Evolutionary conservation across 2,797 vertebrate genomes (phyloP).

Genomic region (Oceanodroma leucorhoa): DNA sequence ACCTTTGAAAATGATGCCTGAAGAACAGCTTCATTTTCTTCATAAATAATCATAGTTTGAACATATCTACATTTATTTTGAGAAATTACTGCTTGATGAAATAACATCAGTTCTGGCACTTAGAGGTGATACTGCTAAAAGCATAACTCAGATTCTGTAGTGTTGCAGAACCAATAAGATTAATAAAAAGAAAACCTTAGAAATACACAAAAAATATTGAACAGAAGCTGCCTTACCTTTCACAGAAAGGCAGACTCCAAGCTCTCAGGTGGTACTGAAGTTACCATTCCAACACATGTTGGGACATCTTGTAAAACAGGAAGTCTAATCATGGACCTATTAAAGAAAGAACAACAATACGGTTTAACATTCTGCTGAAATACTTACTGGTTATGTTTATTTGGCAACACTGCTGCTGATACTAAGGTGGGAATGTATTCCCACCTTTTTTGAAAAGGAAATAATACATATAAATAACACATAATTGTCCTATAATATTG

Average conservation of each 20-base stretch:
- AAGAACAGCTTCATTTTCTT: slow-evolving; percentile 16
- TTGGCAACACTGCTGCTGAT: slow-evolving; percentile 68
- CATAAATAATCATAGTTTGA: background rate
- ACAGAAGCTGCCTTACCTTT: slow-evolving; percentile 56
- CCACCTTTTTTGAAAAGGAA: slow-evolving; percentile 19
- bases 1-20: background rate
- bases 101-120: background rate
- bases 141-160: background rate
- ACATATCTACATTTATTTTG: background rate
- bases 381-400: slow-evolving; percentile 55
- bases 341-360: slow-evolving; percentile 59
- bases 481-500: background rate
- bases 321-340: slow-evolving; percentile 55
- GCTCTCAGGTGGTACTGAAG: slow-evolving; percentile 30
- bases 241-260: slow-evolving; percentile 26
- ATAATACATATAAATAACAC: background rate
- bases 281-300: slow-evolving; percentile 31
- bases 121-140: background rate
- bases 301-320: slow-evolving; percentile 38
- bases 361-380: slow-evolving; percentile 41
- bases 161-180: slow-evolving; percentile 16
- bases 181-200: slow-evolving; percentile 61
- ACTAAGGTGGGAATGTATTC: slow-evolving; percentile 22
- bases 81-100: slow-evolving; percentile 10
- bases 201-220: slow-evolving; percentile 31